phyloP scores from a whole-genome alignment of 2,797 vertebrate species.

The Anguilla marmorata region DNA sequence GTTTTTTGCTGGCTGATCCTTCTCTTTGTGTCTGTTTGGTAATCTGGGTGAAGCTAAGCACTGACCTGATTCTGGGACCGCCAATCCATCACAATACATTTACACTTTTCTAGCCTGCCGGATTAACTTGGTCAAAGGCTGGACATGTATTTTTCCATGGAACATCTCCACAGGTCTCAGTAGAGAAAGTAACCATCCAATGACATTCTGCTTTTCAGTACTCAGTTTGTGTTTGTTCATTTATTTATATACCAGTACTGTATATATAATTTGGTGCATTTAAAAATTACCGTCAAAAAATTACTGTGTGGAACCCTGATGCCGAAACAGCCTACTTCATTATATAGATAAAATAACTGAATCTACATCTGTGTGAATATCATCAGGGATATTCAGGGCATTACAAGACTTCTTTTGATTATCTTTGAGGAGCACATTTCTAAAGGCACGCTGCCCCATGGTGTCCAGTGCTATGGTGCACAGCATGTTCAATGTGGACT shows the following conservation, averaged over 20 bases:
- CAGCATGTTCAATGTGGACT: background rate
- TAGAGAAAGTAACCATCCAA: background rate
- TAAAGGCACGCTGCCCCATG: background rate
- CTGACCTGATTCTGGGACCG: conserved; percentile 37
- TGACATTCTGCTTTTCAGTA: background rate
- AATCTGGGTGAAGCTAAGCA: conserved; percentile 32
- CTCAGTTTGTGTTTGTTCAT: background rate
- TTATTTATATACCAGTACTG: background rate
- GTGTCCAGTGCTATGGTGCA: background rate
- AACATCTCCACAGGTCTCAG: background rate
- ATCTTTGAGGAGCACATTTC: background rate
- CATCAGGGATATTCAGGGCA: background rate
- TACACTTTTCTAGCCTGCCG: background rate
- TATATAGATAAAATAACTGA: background rate
- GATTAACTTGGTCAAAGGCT: background rate
- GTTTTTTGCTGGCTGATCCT: conserved; percentile 23
- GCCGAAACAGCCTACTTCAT: background rate
- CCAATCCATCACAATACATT: conserved; percentile 1
- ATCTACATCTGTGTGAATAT: background rate
- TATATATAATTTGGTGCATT: background rate
- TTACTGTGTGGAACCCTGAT: background rate
- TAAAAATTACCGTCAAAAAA: background rate
- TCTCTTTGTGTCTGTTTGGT: conserved; percentile 20
- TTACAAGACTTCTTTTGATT: background rate
- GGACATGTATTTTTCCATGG: background rate